Evolutionary conservation across 1,140 invertebrate species (phyloP).

Genomic region (Diprion similis): DNA sequence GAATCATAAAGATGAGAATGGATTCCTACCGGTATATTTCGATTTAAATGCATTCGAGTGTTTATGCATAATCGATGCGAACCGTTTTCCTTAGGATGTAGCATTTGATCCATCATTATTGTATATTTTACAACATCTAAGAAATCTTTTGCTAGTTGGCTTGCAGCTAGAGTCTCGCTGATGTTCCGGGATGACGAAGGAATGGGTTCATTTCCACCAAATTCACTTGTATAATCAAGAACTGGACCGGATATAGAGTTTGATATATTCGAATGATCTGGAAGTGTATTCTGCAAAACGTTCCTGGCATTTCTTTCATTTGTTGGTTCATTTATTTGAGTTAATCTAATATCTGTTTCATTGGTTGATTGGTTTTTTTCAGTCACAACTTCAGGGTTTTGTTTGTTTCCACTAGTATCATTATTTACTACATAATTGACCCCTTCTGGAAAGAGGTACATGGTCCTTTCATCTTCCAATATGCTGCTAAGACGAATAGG

Average conservation of each 20-base stretch:
- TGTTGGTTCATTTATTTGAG: not conserved
- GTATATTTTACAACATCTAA: not conserved
- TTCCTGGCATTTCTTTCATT: not conserved
- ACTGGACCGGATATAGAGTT: not conserved
- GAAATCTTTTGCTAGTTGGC: not conserved
- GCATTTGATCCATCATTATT: not conserved
- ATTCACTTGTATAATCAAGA: not conserved
- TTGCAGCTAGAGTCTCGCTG: not conserved
- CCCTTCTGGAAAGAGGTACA: not conserved
- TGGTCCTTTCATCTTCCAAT: not conserved
- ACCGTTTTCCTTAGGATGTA: not conserved
- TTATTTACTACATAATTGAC: not conserved
- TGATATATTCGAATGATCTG: not conserved
- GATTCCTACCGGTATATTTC: not conserved
- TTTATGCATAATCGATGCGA: not conserved
- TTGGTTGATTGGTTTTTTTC: not conserved
- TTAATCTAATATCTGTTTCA: not conserved
- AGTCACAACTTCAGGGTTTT: too few species aligned
- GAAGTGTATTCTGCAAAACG: not conserved
- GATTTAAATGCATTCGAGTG: not conserved
- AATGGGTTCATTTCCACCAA: not conserved
- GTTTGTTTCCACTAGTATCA: too few species aligned
- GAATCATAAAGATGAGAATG: not conserved
- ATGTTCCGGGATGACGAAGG: not conserved
- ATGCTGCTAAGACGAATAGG: not conserved